phyloP scores from a whole-genome alignment of 2,888 invertebrate species.

The Bombyx huttoni region DNA sequence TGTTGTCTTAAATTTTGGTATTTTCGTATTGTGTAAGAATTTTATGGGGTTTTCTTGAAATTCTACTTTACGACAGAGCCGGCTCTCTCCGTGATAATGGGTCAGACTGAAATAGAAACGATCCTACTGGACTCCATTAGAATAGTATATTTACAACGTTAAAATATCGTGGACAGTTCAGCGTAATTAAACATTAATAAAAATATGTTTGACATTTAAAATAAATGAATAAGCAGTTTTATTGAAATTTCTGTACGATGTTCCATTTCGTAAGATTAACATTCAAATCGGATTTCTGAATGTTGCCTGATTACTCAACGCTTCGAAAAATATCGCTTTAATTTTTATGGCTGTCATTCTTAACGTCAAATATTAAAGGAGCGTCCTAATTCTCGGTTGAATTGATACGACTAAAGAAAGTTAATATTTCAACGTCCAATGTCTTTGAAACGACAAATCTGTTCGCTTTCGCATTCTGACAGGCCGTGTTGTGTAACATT shows the following conservation, averaged over 20 bases:
- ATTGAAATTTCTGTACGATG: constrained; percentile 1
- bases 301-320: constrained; percentile 7
- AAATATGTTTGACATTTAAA: background rate
- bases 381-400: constrained; percentile 16
- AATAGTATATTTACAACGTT: constrained; percentile 29
- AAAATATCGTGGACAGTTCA: constrained; percentile 24
- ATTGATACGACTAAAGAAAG: constrained; percentile 31
- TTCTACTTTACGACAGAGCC: constrained; percentile 30
- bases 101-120: constrained; percentile 51
- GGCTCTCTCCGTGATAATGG: constrained; percentile 44
- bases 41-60: constrained; percentile 45
- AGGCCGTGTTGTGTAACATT: constrained; percentile 51
- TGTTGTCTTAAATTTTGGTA: constrained; percentile 22
- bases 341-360: constrained; percentile 7
- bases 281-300: constrained; percentile 5
- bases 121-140: constrained; percentile 52
- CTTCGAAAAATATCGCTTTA: constrained; percentile 7
- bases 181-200: constrained; percentile 5
- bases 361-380: constrained; percentile 13
- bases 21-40: constrained; percentile 46
- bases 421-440: constrained; percentile 40
- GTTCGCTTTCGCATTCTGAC: constrained; percentile 44
- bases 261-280: constrained; percentile 1
- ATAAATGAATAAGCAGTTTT: constrained; percentile 2
- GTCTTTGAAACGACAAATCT: constrained; percentile 39